Evolutionary conservation across 2,113 vertebrate genomes (phyloP).

Genomic region (Hippocampus mohnikei): DNA sequence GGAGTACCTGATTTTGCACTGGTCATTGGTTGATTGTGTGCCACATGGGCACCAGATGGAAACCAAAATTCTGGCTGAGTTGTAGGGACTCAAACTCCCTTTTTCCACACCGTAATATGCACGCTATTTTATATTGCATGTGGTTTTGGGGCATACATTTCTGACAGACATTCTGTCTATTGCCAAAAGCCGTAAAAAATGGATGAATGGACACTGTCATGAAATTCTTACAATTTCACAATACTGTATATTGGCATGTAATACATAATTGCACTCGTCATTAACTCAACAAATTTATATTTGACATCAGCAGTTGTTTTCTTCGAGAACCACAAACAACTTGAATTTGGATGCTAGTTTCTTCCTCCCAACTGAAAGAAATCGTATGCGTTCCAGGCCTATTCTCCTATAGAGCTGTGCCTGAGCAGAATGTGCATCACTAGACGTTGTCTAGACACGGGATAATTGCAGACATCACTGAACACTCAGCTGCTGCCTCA

Average conservation of each 20-base stretch:
- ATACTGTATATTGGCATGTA: neutral
- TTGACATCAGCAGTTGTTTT: neutral
- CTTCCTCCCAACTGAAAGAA: slow-evolving; percentile 30
- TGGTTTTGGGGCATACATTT: neutral
- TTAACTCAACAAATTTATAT: neutral
- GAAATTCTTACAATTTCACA: neutral
- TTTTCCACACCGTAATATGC: neutral
- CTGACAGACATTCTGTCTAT: neutral
- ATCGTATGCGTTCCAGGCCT: slow-evolving; percentile 35
- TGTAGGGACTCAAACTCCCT: too few species aligned
- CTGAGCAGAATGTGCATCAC: slow-evolving; percentile 70
- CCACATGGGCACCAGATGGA: neutral
- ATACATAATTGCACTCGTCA: neutral
- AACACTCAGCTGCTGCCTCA: slow-evolving; percentile 84
- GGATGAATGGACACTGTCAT: neutral
- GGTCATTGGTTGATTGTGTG: neutral
- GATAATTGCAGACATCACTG: slow-evolving; percentile 89
- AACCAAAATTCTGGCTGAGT: neutral
- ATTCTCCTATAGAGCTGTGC: slow-evolving; percentile 39
- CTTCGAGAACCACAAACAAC: neutral
- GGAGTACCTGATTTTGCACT: neutral
- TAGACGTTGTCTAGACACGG: slow-evolving; percentile 93
- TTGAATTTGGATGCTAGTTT: neutral
- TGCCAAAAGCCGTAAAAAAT: neutral
- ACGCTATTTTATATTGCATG: neutral